Evolutionary conservation across 2,888 invertebrate species (phyloP).

Genomic region (Ramazzottius varieornatus): DNA sequence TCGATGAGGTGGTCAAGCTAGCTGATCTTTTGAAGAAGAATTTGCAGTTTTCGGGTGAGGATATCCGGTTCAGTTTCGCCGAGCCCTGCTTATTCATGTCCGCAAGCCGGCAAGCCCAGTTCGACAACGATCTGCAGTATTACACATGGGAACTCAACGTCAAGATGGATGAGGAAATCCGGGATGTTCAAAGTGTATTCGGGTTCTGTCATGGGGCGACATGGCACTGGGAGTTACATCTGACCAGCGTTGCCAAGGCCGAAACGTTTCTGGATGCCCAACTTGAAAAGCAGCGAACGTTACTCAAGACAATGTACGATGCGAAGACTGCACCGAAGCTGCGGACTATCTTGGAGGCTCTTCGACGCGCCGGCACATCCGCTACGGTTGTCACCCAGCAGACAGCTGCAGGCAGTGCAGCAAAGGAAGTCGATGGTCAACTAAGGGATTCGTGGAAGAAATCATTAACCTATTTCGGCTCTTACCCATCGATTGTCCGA

Average conservation of each 20-base stretch:
- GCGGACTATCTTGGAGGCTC: neutral
- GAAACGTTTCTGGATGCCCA: neutral
- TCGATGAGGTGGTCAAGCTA: too few species aligned
- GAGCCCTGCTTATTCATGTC: neutral
- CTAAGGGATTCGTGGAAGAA: neutral
- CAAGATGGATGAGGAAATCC: neutral
- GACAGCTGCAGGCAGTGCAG: neutral
- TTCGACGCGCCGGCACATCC: neutral
- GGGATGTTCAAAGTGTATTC: neutral
- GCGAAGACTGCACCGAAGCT: neutral
- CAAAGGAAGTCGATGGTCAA: neutral
- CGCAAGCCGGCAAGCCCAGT: neutral
- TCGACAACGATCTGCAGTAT: neutral
- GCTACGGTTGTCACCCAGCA: neutral
- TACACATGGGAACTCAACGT: neutral
- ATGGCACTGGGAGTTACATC: neutral
- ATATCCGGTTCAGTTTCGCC: neutral
- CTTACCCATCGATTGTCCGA: too few species aligned
- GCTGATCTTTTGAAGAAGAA: too few species aligned
- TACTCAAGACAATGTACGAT: neutral
- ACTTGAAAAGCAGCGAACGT: neutral
- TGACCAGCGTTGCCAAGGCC: neutral
- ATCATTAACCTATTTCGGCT: too few species aligned
- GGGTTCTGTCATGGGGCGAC: neutral
- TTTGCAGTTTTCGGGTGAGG: too few species aligned